A percentile compares a stretch with the other conserved stretches of the same genome.
Conservation (phyloP, 1,140 invertebrate genomes). For the Danaus plexippus region DNA sequence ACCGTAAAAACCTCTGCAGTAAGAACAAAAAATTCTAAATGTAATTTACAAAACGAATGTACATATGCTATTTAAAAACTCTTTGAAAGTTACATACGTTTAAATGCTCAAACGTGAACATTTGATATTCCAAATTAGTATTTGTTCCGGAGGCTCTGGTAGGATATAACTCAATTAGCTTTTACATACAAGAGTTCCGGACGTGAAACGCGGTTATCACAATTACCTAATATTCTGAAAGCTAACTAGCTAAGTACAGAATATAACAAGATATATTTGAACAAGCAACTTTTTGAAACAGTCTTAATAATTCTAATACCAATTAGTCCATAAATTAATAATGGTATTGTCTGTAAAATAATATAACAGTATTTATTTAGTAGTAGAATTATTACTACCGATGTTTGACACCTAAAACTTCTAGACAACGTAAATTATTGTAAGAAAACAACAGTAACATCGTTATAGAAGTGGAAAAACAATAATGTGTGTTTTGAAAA, state of each 20-base stretch:
- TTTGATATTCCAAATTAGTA: too few species aligned
- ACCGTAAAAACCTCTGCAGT: too few species aligned
- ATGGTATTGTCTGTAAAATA: too few species aligned
- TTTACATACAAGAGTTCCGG: constrained; percentile 56
- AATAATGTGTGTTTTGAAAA: too few species aligned
- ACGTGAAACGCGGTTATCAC: constrained; percentile 55
- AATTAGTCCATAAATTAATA: too few species aligned
- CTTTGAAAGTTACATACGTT: constrained; percentile 1
- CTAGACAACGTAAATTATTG: too few species aligned
- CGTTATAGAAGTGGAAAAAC: too few species aligned
- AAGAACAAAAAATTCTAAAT: constrained; percentile 15
- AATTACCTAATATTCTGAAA: constrained; percentile 54
- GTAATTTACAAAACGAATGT: not conserved
- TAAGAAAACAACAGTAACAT: not conserved
- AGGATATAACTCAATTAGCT: constrained; percentile 61
- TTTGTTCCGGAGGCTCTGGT: constrained; percentile 26
- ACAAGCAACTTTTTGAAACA: too few species aligned
- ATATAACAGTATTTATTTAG: too few species aligned
- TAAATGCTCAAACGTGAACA: not conserved
- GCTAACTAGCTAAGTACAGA: constrained; percentile 41
- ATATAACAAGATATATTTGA: not conserved
- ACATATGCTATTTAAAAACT: constrained; percentile 1
- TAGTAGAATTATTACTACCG: too few species aligned
- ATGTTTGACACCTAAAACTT: too few species aligned
- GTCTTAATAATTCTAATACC: too few species aligned